These are phyloP conservation scores for Elachura formosa DNA, from an alignment of 2,113 vertebrate species.

Conservation along the genomic window DNA sequence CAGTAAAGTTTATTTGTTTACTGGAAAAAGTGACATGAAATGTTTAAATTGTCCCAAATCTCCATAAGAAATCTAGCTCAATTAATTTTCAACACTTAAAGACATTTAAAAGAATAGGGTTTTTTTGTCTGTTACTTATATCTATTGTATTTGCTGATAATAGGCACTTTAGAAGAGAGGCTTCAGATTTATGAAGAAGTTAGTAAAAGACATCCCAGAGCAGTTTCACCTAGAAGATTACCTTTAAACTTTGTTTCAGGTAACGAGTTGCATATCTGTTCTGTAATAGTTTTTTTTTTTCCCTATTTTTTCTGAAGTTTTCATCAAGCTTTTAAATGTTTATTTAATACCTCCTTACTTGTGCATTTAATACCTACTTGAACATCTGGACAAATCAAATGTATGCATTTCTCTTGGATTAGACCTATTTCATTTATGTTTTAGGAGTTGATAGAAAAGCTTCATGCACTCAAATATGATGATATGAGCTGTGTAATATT, in stretches of 20 bases:
- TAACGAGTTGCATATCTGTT: constrained; percentile 66
- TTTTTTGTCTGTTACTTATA: constrained; percentile 50
- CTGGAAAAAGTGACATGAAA: background rate
- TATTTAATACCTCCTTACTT: background rate
- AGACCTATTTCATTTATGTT: background rate
- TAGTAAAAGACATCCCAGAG: constrained; percentile 76
- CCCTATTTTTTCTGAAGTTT: background rate
- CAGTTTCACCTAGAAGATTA: constrained; percentile 78
- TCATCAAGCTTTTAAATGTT: background rate
- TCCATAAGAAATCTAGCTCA: background rate
- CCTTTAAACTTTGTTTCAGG: constrained; percentile 80
- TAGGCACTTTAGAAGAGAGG: constrained; percentile 77
- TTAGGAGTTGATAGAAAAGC: background rate
- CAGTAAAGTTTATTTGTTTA: background rate
- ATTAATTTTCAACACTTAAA: background rate
- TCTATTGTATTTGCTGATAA: constrained; percentile 65
- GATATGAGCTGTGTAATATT: background rate
- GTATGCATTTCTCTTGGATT: background rate
- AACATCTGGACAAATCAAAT: background rate
- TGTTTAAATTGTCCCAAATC: background rate
- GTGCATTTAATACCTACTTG: background rate
- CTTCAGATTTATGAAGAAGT: constrained; percentile 81
- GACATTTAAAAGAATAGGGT: background rate
- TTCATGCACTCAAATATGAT: background rate
- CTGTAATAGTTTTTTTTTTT: background rate